A percentile compares a stretch with the other conserved stretches of the same genome.
Evolutionary conservation across 2,113 vertebrate species (phyloP).

Genomic region (Gyps fulvus): DNA sequence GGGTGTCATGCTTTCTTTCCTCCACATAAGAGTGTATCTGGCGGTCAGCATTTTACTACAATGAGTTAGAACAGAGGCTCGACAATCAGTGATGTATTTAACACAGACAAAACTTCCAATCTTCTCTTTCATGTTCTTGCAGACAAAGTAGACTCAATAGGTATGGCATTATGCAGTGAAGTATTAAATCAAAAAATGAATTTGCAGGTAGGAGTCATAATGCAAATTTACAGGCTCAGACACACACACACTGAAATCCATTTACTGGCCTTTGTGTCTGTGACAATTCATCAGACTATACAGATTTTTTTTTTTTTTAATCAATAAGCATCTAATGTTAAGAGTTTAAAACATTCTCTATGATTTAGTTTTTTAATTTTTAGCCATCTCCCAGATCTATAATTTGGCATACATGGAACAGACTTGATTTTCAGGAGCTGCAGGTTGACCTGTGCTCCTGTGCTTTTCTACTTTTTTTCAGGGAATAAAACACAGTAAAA

Average conservation of each 20-base stretch:
- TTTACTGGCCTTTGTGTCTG: background rate
- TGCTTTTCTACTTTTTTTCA: background rate
- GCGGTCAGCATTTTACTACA: background rate
- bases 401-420: background rate
- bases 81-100: background rate
- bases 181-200: background rate
- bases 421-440: background rate
- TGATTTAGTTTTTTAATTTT: background rate
- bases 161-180: background rate
- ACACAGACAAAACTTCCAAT: background rate
- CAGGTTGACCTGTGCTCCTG: background rate
- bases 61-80: background rate
- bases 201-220: background rate
- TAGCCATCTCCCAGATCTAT: background rate
- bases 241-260: accelerated
- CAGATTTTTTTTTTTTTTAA: background rate
- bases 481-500: background rate
- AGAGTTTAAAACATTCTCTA: background rate
- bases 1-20: background rate
- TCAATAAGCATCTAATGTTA: background rate
- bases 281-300: background rate
- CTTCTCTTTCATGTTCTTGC: background rate
- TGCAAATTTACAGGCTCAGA: background rate
- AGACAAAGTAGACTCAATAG: background rate
- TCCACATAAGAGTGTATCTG: background rate